phyloP scores from a whole-genome alignment of 1,140 invertebrate species.

The Sipha flava region DNA sequence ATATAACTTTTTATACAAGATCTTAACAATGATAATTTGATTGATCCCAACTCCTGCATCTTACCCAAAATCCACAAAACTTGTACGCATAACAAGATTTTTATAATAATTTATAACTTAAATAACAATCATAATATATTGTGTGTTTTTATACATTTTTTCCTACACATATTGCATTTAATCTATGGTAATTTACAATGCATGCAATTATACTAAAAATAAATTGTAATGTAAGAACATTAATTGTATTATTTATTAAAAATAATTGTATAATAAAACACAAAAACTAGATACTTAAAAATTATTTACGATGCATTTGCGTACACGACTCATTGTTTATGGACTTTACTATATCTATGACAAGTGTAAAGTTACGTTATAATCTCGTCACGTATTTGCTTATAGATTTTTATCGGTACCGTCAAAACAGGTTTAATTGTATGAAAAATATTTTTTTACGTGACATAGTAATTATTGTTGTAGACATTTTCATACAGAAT shows the following conservation, averaged over 20 bases:
- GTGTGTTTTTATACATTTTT: background rate
- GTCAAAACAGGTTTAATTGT: constrained; percentile 23
- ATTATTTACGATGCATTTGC: background rate
- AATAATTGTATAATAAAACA: background rate
- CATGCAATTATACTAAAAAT: too few relatives aligned
- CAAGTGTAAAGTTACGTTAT: constrained; percentile 16
- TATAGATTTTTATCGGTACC: constrained; percentile 9
- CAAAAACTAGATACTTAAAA: background rate
- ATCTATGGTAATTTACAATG: background rate
- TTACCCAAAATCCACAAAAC: too few relatives aligned
- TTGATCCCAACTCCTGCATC: too few relatives aligned
- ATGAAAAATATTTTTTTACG: background rate
- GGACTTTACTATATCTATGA: background rate
- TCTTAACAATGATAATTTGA: too few relatives aligned
- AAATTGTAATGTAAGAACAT: background rate
- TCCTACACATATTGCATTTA: background rate
- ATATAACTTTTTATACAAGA: too few relatives aligned
- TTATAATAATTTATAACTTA: background rate
- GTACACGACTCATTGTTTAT: background rate
- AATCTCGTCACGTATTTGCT: constrained; percentile 23
- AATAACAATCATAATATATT: background rate
- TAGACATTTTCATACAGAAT: too few relatives aligned
- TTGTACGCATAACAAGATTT: too few relatives aligned
- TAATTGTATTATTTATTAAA: background rate
- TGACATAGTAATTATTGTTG: too few relatives aligned